Conservation (phyloP, 2,113 vertebrate species). For the Gobius niger region DNA sequence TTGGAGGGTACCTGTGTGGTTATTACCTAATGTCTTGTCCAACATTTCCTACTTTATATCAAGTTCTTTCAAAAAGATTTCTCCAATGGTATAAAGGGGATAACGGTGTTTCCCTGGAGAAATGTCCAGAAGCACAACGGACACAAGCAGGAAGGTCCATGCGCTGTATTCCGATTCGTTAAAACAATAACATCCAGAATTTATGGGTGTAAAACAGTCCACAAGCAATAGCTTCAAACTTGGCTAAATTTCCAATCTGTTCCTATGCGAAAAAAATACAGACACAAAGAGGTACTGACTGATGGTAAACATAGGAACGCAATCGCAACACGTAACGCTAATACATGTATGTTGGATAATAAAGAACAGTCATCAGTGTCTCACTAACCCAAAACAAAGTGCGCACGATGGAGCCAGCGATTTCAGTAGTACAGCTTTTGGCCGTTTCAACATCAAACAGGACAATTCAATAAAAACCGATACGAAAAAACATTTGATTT, state of each 20-base stretch:
- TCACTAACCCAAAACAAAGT: conserved; percentile 3
- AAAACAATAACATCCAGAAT: conserved; percentile 10
- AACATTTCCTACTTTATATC: conserved; percentile 10
- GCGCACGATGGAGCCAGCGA: background rate
- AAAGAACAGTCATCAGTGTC: conserved; percentile 4
- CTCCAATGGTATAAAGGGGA: too few species aligned
- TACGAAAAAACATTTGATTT: conserved; percentile 13
- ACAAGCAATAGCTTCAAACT: background rate
- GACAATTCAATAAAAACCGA: background rate
- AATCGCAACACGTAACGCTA: background rate
- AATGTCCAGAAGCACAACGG: conserved; percentile 63
- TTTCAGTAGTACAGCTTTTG: conserved; percentile 10
- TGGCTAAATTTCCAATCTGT: background rate
- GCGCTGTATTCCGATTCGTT: too few species aligned
- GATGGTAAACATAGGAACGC: background rate
- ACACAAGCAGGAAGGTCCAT: conserved; percentile 47
- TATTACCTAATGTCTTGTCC: conserved; percentile 6
- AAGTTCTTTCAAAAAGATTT: conserved; percentile 28
- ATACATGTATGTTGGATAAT: background rate
- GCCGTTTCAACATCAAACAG: background rate
- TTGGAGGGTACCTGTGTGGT: conserved; percentile 42
- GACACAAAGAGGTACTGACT: background rate
- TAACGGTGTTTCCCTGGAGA: conserved; percentile 34
- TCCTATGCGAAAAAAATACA: conserved; percentile 13
- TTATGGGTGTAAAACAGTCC: conserved; percentile 22